Evolutionary conservation across 2,888 invertebrate species (phyloP).

Genomic region (Diaprepes abbreviatus): DNA sequence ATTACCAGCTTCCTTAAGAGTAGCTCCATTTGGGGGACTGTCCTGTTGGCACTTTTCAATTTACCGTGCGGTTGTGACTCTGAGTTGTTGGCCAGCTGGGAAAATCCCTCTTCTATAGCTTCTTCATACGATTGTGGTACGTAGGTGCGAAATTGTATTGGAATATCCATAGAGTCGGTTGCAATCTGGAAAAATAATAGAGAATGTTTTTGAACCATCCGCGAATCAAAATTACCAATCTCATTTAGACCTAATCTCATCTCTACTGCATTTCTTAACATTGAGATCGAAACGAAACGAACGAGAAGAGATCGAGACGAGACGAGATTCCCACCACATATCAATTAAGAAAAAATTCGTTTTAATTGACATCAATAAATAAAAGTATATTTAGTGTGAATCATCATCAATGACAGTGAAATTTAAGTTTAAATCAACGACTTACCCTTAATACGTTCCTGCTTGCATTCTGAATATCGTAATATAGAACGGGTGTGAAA

Average conservation of each 20-base stretch:
- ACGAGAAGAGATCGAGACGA: too few relatives aligned
- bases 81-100: constrained; percentile 29
- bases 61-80: background rate
- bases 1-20: constrained; percentile 55
- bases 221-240: too few relatives aligned
- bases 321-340: too few relatives aligned
- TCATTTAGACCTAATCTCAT: too few relatives aligned
- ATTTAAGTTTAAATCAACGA: too few relatives aligned
- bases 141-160: constrained; percentile 52
- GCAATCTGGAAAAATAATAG: constrained; percentile 43
- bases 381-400: too few relatives aligned
- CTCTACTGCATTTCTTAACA: too few relatives aligned
- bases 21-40: constrained; percentile 54
- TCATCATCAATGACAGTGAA: too few relatives aligned
- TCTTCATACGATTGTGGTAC: constrained; percentile 52
- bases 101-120: constrained; percentile 53
- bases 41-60: background rate
- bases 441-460: constrained; percentile 52
- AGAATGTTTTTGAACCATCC: too few relatives aligned
- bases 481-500: constrained; percentile 59
- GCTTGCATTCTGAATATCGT: constrained; percentile 55
- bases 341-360: too few relatives aligned
- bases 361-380: too few relatives aligned
- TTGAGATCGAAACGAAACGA: too few relatives aligned
- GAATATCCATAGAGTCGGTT: constrained; percentile 51